These are phyloP conservation scores for Callipepla californica DNA, from an alignment of 2,113 vertebrate genomes.

Conservation along the genomic window DNA sequence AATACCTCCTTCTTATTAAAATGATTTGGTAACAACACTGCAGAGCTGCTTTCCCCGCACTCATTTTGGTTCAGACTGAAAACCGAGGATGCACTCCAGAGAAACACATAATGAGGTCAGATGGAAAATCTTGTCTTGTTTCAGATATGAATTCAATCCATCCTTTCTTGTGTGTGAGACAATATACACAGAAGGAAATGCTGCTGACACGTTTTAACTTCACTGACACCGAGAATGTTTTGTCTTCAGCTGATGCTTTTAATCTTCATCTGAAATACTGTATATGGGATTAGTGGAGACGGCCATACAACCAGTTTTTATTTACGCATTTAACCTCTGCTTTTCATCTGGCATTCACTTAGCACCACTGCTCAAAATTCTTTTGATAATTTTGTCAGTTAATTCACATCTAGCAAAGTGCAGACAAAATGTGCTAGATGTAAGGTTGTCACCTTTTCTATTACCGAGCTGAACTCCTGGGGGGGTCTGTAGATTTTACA, in stretches of 20 bases:
- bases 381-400: slow-evolving; percentile 40
- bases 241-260: slow-evolving; percentile 49
- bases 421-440: slow-evolving; percentile 29
- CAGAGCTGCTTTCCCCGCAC: slow-evolving; percentile 42
- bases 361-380: not conserved
- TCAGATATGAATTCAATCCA: slow-evolving; percentile 79
- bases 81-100: slow-evolving; percentile 73
- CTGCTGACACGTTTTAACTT: slow-evolving; percentile 72
- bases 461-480: slow-evolving; percentile 11
- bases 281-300: not conserved
- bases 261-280: slow-evolving; percentile 47
- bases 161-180: slow-evolving; percentile 74
- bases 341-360: not conserved
- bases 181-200: slow-evolving; percentile 58
- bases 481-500: slow-evolving; percentile 33
- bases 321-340: slow-evolving; percentile 22
- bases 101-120: slow-evolving; percentile 81
- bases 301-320: slow-evolving; percentile 11
- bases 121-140: slow-evolving; percentile 79
- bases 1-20: slow-evolving; percentile 75
- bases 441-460: slow-evolving; percentile 60
- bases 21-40: slow-evolving; percentile 51
- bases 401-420: slow-evolving; percentile 61
- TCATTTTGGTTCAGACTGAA: slow-evolving; percentile 73
- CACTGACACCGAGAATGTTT: slow-evolving; percentile 65